Conservation (phyloP, 2,888 invertebrate species). For the Hanleya hanleyi region DNA sequence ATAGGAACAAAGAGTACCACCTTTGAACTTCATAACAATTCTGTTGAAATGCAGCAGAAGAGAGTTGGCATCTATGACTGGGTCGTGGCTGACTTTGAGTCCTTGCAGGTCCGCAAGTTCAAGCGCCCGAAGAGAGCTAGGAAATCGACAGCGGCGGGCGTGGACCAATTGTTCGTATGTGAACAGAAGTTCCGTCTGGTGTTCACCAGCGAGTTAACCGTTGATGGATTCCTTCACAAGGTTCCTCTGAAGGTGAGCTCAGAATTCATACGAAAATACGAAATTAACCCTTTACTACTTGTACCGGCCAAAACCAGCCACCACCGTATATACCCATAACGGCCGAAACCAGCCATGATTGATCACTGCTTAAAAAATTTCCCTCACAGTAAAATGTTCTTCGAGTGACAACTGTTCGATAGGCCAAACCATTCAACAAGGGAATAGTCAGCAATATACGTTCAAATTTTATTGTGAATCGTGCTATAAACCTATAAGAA, state of each 20-base stretch:
- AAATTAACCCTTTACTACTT: too few species aligned
- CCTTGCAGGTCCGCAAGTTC: not conserved
- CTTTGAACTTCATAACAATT: not conserved
- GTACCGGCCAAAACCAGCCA: too few species aligned
- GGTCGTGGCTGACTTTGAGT: not conserved
- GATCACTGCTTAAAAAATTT: too few species aligned
- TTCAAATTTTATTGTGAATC: too few species aligned
- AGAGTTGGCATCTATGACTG: not conserved
- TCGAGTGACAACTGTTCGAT: too few species aligned
- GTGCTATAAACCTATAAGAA: too few species aligned
- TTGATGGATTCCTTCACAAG: not conserved
- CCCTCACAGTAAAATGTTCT: too few species aligned
- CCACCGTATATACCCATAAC: too few species aligned
- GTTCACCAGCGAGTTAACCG: not conserved
- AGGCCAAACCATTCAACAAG: too few species aligned
- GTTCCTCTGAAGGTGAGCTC: not conserved
- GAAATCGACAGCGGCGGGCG: not conserved
- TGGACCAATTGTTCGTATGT: not conserved
- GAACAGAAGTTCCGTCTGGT: conserved; percentile 1
- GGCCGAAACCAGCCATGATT: too few species aligned
- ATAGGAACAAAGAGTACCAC: not conserved
- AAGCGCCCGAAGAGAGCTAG: not conserved
- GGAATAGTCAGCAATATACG: too few species aligned
- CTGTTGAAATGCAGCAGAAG: not conserved
- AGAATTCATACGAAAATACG: too few species aligned